phyloP scores from a whole-genome alignment of 2,797 vertebrate species.

The Bufotes viridis region DNA sequence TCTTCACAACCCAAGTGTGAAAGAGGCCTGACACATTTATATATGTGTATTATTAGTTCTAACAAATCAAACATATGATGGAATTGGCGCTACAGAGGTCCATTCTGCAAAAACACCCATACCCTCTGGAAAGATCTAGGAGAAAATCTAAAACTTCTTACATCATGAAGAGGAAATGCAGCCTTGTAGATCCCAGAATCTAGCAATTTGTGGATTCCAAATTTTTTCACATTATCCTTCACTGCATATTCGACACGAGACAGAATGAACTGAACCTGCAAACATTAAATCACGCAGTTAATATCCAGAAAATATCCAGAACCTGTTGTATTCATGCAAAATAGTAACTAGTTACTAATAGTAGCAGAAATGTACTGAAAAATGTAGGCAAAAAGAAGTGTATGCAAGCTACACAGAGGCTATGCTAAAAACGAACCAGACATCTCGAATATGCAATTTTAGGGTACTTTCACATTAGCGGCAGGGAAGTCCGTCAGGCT shows the following conservation, averaged over 20 bases:
- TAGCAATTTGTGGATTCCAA: constrained; percentile 90
- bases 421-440: too few relatives aligned
- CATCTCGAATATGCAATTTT: too few relatives aligned
- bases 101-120: too few relatives aligned
- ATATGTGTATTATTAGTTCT: too few relatives aligned
- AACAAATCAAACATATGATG: too few relatives aligned
- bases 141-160: constrained; percentile 71
- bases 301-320: background rate
- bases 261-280: constrained; percentile 88
- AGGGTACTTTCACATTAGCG: too few relatives aligned
- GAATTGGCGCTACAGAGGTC: too few relatives aligned
- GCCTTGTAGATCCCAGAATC: constrained; percentile 89
- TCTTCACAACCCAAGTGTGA: too few relatives aligned
- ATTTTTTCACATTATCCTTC: constrained; percentile 81
- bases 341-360: background rate
- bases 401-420: too few relatives aligned
- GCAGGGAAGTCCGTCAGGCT: too few relatives aligned
- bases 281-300: constrained; percentile 13
- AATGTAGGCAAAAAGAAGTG: too few relatives aligned
- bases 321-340: background rate
- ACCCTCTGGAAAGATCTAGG: background rate
- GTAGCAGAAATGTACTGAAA: background rate
- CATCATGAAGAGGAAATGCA: constrained; percentile 92
- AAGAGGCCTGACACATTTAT: too few relatives aligned
- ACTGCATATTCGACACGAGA: constrained; percentile 85